Evolutionary conservation across 1,140 invertebrate species (phyloP), one percentile per base, ranked within the genome.

Genomic region (Copidosoma floridanum): DNA sequence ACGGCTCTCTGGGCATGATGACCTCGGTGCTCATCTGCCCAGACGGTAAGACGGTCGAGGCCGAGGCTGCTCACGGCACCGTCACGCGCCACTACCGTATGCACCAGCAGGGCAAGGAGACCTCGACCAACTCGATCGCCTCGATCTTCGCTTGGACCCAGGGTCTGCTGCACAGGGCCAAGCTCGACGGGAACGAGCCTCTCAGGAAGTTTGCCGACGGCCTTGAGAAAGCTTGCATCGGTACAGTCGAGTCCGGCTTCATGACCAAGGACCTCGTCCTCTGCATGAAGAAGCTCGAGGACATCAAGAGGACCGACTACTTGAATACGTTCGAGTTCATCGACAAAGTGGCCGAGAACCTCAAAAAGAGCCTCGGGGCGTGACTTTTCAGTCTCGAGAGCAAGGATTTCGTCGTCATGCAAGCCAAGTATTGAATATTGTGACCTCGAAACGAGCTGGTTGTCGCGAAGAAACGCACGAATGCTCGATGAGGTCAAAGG

Each of bases 251-350:
- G 78, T 81, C 87, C 54, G 97, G 95, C 18, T 81, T 84, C 47
- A 98, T 99, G 95, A 99, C 97, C n/a, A 99, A 99, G 78, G 97
- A 99, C 86, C 84, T 99, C 69, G 97, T 97, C 32, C 96, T 98
- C 77, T 99, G 97, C 76, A 94, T 98, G 64, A 97, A 99, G 79
- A 95, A 95, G 61, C 88, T 91, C 83, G 87, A 81, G 55, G 89
- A 89, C 70, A 91, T 99, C 0, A 82, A 87, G 59, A 84, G 92
- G 61, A 76, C 82, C 26, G 96, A 99, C 81, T 99, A 99, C 76
- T 82, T 96, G 70, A 95, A 98, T 81, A 99, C 97, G 0, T 98
- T 99, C 77, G 95, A 95, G 72, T 99, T 99, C 74, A 87, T 99
- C 80, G 86, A 98, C 74, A 98, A 97, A 74, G 75, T 99, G 46